Evolutionary conservation across 1,140 invertebrate genomes (phyloP), one percentile per base, ranked within the genome.

Genomic region (Ephestia elutella): DNA sequence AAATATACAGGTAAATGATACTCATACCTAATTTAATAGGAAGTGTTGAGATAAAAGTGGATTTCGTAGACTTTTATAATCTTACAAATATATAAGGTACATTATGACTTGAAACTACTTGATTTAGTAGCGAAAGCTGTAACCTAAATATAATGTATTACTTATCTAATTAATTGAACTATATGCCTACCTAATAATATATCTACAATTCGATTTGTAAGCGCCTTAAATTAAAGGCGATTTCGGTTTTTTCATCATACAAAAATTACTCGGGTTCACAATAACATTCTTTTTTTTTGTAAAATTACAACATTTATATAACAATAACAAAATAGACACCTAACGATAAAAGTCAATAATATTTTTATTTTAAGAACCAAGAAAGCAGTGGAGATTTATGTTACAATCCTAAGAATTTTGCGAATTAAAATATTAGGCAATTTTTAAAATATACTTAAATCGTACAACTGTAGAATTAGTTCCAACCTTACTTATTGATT

Each of bases 271-370:
- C 58, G 55, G 51, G 51, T 60, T 44, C 21, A 20, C 49, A 55
- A 59, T 60, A 60, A 55, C 58, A 59, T 54, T 54, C 1, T 60
- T 49, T 54, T 10, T 60, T 49, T 53, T 20, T 60, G 53, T 60
- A 60, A 60, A 60, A 53, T 60, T 54, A 60, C 58, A 60, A 60
- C 58, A 54, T 55, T 60, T 59, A 54, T 60, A 60, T 60, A 60
- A 60, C 58, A n/a, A 60, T 60, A 60, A 60, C 58, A 60, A 60
- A 60, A 55, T 60, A 60, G 51, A 53, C 55, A 48, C 58, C 15
- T 60, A 60, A 60, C 58, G 21, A 49, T 60, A 54, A 60, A 54
- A 49, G 38, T 49, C 58, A 49, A 60, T 54, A 54, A 48, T 59
- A 49, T 53, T 18, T 38, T 15, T 20, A 17, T 50, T 10, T 50